phyloP scores from a whole-genome alignment of 2,888 invertebrate genomes.

The Acleris cristana region DNA sequence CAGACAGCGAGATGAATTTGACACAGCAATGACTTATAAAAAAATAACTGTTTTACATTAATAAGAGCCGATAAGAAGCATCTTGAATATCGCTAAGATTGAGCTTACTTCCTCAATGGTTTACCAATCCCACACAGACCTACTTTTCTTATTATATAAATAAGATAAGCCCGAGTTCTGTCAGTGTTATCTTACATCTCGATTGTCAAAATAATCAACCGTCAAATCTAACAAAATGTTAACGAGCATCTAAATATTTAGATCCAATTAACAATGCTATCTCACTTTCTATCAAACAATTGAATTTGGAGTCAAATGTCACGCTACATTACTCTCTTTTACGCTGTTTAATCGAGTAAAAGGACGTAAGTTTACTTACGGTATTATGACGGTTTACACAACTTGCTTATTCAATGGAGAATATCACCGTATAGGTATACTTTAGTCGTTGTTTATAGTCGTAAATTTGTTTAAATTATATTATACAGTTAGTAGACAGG shows the following conservation, averaged over 20 bases:
- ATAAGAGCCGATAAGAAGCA: too few species aligned
- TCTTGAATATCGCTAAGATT: not conserved
- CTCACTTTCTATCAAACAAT: conserved; percentile 35
- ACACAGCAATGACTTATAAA: too few species aligned
- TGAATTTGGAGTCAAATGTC: conserved; percentile 28
- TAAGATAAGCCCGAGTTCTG: conserved; percentile 13
- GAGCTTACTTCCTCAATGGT: conserved; percentile 5
- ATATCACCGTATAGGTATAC: too few species aligned
- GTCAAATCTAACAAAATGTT: conserved; percentile 28
- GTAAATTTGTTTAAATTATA: too few species aligned
- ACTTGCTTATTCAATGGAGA: too few species aligned
- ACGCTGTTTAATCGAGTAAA: not conserved
- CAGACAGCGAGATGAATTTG: too few species aligned
- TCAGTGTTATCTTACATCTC: conserved; percentile 29
- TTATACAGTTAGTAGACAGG: too few species aligned
- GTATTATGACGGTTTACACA: too few species aligned
- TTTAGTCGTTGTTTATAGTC: too few species aligned
- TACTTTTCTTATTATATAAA: conserved; percentile 24
- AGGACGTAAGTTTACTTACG: conserved; percentile 2
- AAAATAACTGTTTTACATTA: too few species aligned
- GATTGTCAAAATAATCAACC: conserved; percentile 30
- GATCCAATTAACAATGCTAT: conserved; percentile 33
- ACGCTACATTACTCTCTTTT: not conserved
- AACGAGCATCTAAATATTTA: conserved; percentile 29
- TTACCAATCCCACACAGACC: conserved; percentile 1